Percentiles rank a stretch among this genome's conserved stretches.
Evolutionary conservation across 1,140 invertebrate genomes (phyloP).

Genomic region (Matsumurasca onukii): DNA sequence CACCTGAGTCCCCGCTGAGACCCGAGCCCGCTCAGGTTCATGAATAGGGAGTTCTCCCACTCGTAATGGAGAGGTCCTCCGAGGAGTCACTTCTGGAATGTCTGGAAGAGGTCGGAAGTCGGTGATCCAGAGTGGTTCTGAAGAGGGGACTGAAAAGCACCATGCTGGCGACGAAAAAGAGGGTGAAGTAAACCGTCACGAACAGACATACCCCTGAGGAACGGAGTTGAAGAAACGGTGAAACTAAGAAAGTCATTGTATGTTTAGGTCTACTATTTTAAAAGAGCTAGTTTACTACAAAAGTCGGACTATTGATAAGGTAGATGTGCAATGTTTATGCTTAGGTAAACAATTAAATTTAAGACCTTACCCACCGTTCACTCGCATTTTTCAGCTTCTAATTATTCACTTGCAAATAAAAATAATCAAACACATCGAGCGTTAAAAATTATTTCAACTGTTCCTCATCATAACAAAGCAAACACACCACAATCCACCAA

Average conservation of each 20-base stretch:
- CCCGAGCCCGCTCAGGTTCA: slow-evolving; percentile 13
- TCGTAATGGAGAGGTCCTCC: background rate
- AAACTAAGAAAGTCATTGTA: background rate
- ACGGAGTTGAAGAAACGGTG: slow-evolving; percentile 17
- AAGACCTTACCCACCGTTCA: background rate
- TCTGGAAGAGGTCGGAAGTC: background rate
- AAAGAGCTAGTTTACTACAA: background rate
- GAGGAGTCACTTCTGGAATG: background rate
- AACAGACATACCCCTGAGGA: slow-evolving; percentile 29
- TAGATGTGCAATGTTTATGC: background rate
- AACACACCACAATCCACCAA: background rate
- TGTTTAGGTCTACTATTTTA: background rate
- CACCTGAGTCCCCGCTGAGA: slow-evolving; percentile 13
- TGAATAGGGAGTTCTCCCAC: slow-evolving; percentile 16
- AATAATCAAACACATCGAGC: no score
- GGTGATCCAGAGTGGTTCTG: background rate
- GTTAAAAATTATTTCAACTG: no score
- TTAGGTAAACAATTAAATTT: background rate
- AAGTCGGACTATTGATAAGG: background rate
- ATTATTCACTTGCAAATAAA: background rate
- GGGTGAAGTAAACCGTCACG: slow-evolving; percentile 15
- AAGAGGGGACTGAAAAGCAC: slow-evolving; percentile 26
- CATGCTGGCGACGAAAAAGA: slow-evolving; percentile 27
- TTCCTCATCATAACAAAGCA: background rate
- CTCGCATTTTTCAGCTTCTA: background rate